Base-by-base conservation (phyloP, 2,888 invertebrate genomes). In the Mythimna pallens region DNA sequence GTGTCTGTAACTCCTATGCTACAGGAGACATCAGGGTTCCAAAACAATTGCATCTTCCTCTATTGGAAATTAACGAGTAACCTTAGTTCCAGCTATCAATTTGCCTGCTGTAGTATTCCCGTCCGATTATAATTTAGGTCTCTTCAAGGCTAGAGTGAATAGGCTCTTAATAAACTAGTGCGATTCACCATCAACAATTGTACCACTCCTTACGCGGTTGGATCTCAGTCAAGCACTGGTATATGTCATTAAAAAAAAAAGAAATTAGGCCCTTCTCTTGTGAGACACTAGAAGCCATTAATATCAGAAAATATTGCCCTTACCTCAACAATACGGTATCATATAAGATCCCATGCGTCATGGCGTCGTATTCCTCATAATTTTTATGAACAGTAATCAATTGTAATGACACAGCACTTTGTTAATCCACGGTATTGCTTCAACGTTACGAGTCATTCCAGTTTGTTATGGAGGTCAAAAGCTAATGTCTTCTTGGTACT, bases 321-420 rank as follows among this genome's bases (percentile, higher is more conserved):
- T 14, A 5, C 50, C 47, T 47, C 8, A 8, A 50, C 2, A 50
- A 2, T 6, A 20, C 20, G 7, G 47, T 47, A 20, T 47, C 5
- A 20, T 50, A 50, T 50, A 20, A 20, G 20, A 52, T 9, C 50
- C 50, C 3, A 52, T n/a, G n/a, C n/a, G 50, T 52, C 50, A 52
- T 9, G n/a, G 50, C 9, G 3, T 8, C 50, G 3, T 52, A 52
- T 52, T n/a, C 50, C 8, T 20, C 50, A n/a, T n/a, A 52, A 0
- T 52, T 22, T 63, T 20, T 63, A 43, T 54, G 6, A 55, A 14
- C 4, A 4, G 25, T 47, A n/a, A 67, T 76, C 17, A 65, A 47
- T 76, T 47, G 3, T n/a, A 25, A 67, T 73, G 76, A 73, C 68
- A 7, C 17, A 7, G n/a, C 76, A 36, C 76, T 65, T 54, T 36